Evolutionary conservation across 2,797 vertebrate genomes (phyloP).

Genomic region (Sebastes ruberrimus): DNA sequence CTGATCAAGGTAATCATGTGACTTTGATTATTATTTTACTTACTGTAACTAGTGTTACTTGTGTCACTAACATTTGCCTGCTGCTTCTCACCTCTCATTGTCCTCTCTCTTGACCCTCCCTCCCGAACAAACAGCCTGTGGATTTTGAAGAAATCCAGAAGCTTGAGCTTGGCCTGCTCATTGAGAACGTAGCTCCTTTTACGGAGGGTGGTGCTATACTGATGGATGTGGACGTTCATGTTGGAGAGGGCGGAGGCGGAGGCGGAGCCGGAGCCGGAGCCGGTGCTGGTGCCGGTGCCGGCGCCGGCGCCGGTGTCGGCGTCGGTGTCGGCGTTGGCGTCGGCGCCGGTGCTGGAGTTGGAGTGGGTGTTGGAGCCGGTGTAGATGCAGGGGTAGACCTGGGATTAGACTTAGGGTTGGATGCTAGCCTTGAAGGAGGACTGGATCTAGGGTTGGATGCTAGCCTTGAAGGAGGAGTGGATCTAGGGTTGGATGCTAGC

Average conservation of each 20-base stretch:
- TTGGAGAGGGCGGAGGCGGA: slow-evolving; percentile 65
- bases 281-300: accelerated
- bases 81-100: not conserved
- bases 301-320: accelerated
- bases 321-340: accelerated
- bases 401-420: not conserved
- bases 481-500: not conserved
- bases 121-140: slow-evolving; percentile 75
- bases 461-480: not conserved
- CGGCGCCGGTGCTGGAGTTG: not conserved
- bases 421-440: not conserved
- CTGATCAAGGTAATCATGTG: slow-evolving; percentile 87
- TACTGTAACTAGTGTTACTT: not conserved
- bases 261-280: not conserved
- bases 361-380: not conserved
- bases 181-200: slow-evolving; percentile 90
- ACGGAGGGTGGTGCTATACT: slow-evolving; percentile 71
- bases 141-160: slow-evolving; percentile 89
- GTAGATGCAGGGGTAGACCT: not conserved
- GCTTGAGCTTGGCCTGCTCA: slow-evolving; percentile 84
- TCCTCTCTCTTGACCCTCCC: not conserved
- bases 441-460: not conserved
- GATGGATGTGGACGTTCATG: slow-evolving; percentile 54
- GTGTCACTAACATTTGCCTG: not conserved
- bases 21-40: not conserved